Conservation (phyloP, 2,113 vertebrate species). For the Grantiella picta region DNA sequence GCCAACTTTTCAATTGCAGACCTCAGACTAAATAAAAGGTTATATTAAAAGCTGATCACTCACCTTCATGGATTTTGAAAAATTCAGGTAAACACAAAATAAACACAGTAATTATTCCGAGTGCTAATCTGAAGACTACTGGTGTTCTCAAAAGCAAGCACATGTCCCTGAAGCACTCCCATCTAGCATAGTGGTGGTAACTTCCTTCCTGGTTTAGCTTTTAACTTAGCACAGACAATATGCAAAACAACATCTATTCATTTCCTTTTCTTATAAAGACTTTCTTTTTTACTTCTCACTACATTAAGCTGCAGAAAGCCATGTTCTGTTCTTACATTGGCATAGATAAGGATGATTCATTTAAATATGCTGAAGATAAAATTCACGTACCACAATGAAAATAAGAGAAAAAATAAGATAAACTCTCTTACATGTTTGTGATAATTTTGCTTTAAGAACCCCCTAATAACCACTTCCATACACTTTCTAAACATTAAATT, state of each 20-base stretch:
- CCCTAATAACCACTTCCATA: not conserved
- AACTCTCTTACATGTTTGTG: not conserved
- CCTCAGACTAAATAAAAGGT: not conserved
- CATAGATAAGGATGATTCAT: not conserved
- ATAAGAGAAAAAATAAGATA: not conserved
- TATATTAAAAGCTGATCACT: conserved; percentile 42
- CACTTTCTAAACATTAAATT: not conserved
- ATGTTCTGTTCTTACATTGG: not conserved
- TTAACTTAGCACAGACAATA: not conserved
- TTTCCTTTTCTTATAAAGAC: conserved; percentile 62
- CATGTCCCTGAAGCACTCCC: conserved; percentile 47
- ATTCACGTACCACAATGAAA: not conserved
- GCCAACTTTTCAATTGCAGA: not conserved
- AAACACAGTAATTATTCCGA: conserved; percentile 77
- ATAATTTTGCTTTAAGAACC: conserved; percentile 17
- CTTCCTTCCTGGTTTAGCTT: conserved; percentile 62
- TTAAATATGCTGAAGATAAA: not conserved
- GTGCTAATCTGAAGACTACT: conserved; percentile 73
- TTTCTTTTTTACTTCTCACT: not conserved
- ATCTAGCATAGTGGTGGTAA: not conserved
- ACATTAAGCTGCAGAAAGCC: not conserved
- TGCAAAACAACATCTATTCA: conserved; percentile 14
- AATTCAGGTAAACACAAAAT: conserved; percentile 88
- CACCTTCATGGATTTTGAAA: conserved; percentile 81
- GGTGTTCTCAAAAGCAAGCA: conserved; percentile 75